Conservation (phyloP, 2,113 vertebrate genomes). For the Pteruthius melanotis region DNA sequence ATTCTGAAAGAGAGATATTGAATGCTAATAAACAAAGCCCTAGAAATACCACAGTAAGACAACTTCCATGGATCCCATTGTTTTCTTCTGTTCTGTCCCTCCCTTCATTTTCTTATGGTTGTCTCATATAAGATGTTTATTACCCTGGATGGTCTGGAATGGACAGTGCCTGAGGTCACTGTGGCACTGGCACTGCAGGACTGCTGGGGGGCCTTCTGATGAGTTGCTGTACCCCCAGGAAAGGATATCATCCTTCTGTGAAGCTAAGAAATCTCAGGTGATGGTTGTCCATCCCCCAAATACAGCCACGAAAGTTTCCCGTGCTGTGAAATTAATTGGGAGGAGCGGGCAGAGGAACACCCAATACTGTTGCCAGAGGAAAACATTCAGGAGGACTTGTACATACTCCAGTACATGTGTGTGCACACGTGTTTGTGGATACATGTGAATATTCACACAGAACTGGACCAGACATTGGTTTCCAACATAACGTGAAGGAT, state of each 20-base stretch:
- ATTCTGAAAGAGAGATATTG: not conserved
- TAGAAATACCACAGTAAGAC: not conserved
- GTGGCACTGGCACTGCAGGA: not conserved
- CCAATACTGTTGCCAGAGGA: not conserved
- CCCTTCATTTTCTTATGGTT: not conserved
- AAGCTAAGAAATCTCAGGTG: not conserved
- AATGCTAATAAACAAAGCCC: not conserved
- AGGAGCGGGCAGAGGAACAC: accelerated
- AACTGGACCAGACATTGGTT: not conserved
- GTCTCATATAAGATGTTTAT: not conserved
- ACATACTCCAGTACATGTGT: accelerated
- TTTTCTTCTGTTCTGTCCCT: not conserved
- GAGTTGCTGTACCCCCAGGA: not conserved
- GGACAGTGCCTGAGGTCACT: not conserved
- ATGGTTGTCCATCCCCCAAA: not conserved
- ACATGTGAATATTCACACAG: not conserved
- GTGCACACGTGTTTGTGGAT: accelerated
- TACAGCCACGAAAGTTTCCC: not conserved
- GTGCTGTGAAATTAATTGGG: not conserved
- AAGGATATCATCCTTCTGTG: not conserved
- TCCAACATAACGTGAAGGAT: not conserved
- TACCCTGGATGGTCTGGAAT: not conserved
- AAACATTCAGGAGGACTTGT: not conserved
- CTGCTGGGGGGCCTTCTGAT: not conserved
- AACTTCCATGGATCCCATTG: accelerated